These are phyloP conservation scores for Zaprionus taronus DNA, from an alignment of 1,140 invertebrate genomes.

Conservation along the genomic window DNA sequence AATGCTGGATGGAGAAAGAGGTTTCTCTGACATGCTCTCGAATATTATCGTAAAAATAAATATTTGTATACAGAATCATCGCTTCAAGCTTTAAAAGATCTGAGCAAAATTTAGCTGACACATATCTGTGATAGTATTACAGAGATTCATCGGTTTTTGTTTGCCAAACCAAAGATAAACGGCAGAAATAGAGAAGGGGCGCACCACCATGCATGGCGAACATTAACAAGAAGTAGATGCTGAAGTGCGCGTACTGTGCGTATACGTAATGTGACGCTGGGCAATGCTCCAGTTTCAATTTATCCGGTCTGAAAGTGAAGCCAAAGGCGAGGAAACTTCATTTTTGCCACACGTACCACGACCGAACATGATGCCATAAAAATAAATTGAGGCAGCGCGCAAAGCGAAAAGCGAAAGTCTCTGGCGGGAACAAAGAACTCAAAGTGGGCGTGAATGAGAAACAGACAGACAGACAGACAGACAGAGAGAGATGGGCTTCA, in stretches of 20 bases:
- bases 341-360: conserved; percentile 58
- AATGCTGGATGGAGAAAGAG: not conserved
- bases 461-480: not conserved
- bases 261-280: conserved; percentile 46
- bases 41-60: not conserved
- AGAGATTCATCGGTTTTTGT: not conserved
- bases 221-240: conserved; percentile 25
- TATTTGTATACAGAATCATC: not conserved
- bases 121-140: not conserved
- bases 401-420: conserved; percentile 36
- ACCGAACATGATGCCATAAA: conserved; percentile 70
- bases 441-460: conserved; percentile 30
- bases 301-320: conserved; percentile 39
- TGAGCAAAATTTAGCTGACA: not conserved
- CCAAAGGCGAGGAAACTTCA: conserved; percentile 44
- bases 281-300: conserved; percentile 60
- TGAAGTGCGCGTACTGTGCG: conserved; percentile 38
- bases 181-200: not conserved
- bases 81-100: not conserved
- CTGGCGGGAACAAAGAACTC: conserved; percentile 26
- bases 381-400: conserved; percentile 65
- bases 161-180: not conserved
- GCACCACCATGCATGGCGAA: not conserved
- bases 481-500: conserved; percentile 2
- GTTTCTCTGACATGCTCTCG: not conserved